phyloP scores from a whole-genome alignment of 2,888 invertebrate genomes.

The Melinaea menophilus region DNA sequence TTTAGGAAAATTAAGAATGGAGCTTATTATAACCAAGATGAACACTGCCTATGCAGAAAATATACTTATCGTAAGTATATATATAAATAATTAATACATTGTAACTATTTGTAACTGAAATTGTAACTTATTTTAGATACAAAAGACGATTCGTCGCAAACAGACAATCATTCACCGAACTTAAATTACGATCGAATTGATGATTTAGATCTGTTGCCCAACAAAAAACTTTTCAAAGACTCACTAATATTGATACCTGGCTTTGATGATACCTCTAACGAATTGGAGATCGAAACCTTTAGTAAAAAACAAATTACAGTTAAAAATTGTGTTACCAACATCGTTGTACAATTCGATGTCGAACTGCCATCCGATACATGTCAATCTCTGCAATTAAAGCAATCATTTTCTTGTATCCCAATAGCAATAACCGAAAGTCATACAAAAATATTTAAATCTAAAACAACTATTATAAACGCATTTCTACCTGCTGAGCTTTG shows the following conservation, averaged over 20 bases:
- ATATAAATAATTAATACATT: not conserved
- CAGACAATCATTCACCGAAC: constrained; percentile 19
- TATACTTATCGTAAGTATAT: constrained; percentile 13
- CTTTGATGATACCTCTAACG: constrained; percentile 44
- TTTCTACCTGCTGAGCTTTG: constrained; percentile 65
- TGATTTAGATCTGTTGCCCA: constrained; percentile 35
- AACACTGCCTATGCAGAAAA: constrained; percentile 30
- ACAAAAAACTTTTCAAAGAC: constrained; percentile 3
- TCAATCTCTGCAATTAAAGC: constrained; percentile 31
- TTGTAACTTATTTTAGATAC: constrained; percentile 30
- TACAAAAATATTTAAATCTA: constrained; percentile 55
- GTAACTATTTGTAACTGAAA: not conserved
- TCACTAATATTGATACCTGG: constrained; percentile 45
- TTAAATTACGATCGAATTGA: constrained; percentile 37
- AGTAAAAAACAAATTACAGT: constrained; percentile 49
- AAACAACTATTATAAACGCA: constrained; percentile 55
- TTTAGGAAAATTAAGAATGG: constrained; percentile 60
- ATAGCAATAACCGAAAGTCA: constrained; percentile 41
- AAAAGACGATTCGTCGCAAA: constrained; percentile 47
- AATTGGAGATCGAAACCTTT: constrained; percentile 37
- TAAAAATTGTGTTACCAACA: constrained; percentile 56
- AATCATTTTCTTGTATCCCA: constrained; percentile 43
- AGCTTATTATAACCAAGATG: constrained; percentile 52
- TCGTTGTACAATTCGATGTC: constrained; percentile 61
- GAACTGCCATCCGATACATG: constrained; percentile 39